A percentile compares a stretch with the other conserved stretches of the same genome.
Conservation (phyloP, 2,797 vertebrate species). For the Malacoraja senta region DNA sequence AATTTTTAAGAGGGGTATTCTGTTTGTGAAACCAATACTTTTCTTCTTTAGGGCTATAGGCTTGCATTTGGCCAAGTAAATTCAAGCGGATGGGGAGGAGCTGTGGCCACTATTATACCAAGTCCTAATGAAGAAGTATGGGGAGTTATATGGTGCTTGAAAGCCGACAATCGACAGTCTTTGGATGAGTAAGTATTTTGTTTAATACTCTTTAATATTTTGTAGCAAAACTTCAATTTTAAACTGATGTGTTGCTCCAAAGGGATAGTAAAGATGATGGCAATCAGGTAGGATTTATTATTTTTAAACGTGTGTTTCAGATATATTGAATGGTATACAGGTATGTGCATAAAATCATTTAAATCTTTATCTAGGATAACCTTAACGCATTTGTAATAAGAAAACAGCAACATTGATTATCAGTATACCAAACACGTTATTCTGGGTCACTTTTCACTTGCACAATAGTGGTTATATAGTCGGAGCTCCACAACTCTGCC, state of each 20-base stretch:
- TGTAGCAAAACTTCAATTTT: not conserved
- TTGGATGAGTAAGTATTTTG: conserved; percentile 74
- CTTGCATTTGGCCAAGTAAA: conserved; percentile 69
- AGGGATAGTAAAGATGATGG: not conserved
- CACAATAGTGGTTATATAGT: not conserved
- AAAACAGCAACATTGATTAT: not conserved
- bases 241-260: not conserved
- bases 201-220: not conserved
- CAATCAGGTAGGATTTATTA: not conserved
- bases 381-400: not conserved
- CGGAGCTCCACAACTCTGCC: too few relatives aligned
- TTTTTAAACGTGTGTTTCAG: too few relatives aligned
- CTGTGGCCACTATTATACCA: conserved; percentile 74
- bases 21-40: conserved; percentile 42
- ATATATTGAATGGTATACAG: too few relatives aligned
- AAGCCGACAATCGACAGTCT: conserved; percentile 66
- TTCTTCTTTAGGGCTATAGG: conserved; percentile 71
- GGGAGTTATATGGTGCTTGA: conserved; percentile 84
- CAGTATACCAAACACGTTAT: not conserved
- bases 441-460: not conserved
- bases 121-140: conserved; percentile 79
- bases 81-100: conserved; percentile 79
- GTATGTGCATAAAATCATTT: not conserved
- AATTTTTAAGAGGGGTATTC: conserved; percentile 25
- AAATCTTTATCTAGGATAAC: not conserved